phyloP scores from a whole-genome alignment of 2,888 invertebrate species.

The Coleophora deauratella region DNA sequence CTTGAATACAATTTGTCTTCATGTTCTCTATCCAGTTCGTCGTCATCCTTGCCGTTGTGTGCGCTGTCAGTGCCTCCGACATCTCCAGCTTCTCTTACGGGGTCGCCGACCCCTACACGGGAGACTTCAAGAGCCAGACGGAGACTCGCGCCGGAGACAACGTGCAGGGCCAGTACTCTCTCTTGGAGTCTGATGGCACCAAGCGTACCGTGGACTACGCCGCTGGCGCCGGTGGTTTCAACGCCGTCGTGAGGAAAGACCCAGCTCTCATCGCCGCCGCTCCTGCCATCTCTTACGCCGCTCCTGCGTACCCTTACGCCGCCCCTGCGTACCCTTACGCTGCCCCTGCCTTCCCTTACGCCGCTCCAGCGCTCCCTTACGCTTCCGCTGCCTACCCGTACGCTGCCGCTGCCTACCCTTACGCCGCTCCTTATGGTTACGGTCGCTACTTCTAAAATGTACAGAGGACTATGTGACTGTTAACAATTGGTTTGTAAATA shows the following conservation, averaged over 20 bases:
- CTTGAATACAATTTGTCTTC: no score
- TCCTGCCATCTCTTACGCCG: constrained; percentile 16
- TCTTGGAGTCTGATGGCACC: constrained; percentile 69
- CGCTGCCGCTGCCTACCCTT: constrained; percentile 14
- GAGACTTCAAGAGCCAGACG: constrained; percentile 70
- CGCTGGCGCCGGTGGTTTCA: constrained; percentile 70
- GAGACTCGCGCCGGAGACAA: constrained; percentile 64
- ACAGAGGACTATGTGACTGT: constrained; percentile 15
- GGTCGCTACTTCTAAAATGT: constrained; percentile 28
- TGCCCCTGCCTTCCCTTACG: constrained; percentile 14
- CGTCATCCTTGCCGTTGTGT: constrained; percentile 39
- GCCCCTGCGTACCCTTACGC: constrained; percentile 15
- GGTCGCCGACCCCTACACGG: constrained; percentile 72
- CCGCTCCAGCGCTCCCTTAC: constrained; percentile 16
- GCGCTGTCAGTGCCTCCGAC: constrained; percentile 32
- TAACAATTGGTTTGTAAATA: constrained; percentile 36
- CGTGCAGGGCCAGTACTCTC: constrained; percentile 70
- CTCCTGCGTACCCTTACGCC: constrained; percentile 18
- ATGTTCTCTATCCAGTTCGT: constrained; percentile 36
- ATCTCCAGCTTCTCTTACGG: constrained; percentile 67
- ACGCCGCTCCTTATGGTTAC: constrained; percentile 22
- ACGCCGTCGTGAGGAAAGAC: constrained; percentile 70
- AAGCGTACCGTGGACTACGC: constrained; percentile 72
- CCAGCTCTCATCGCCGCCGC: constrained; percentile 29
- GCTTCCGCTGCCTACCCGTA: constrained; percentile 20